Base-by-base conservation (phyloP, 2,888 invertebrate species). In the Catocala sponsa region DNA sequence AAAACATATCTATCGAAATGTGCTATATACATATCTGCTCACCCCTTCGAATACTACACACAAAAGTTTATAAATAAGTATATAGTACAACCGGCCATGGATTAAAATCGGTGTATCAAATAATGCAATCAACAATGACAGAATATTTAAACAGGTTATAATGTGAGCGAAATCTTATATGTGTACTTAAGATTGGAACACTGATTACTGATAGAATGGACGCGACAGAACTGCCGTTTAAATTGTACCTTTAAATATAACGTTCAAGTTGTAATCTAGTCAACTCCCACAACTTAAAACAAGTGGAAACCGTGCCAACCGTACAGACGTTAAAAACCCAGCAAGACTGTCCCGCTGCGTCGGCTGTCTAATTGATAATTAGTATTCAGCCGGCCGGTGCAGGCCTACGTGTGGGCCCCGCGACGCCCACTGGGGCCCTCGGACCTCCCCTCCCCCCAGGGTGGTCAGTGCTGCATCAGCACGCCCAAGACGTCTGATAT, bases 381-480 rank as follows among this genome's bases (percentile, higher is more conserved):
- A 91, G 91, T 90, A 92, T 92, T 88, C 92, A 79, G 81, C 64
- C 81, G 81, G 82, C 72, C 82, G 85, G 88, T 86, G 87, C 90
- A 82, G 76, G 91, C 91, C 91, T 91, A 90, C 90, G 90, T 90
- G 90, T 76, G 72, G 79, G 73, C 78, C 79, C 78, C 68, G 53
- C 73, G 68, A 64, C 63, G 65, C 73, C 72, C 74, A 65, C 51
- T 53, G 65, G 58, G 70, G 68, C 70, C 44, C 48, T 5, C 25
- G 41, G 76, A 78, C 63, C 68, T 75, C 71, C 77, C 77, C 60
- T 65, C 63, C 69, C 70, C 70, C 68, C 68, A 70, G 74, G 71
- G 72, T 70, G 80, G 82, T 74, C 76, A 76, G 72, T 78, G 84
- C 87, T 82, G 87, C 87, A 85, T 88, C 89, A 77, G 77, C 77